Base-by-base conservation (phyloP, 2,797 vertebrate species). In the Carapus acus region DNA sequence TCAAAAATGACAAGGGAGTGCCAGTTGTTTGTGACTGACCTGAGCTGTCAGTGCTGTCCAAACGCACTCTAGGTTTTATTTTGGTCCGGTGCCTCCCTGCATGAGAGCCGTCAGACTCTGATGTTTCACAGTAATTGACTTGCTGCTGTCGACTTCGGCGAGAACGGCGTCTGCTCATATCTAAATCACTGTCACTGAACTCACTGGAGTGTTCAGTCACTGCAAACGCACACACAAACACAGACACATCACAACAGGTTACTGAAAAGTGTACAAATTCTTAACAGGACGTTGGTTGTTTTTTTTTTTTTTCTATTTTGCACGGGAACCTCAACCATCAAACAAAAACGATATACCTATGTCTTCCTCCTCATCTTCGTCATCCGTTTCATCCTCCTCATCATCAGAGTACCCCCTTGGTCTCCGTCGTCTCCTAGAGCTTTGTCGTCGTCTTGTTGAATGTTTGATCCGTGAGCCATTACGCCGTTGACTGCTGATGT, bases 61-160 rank as follows among this genome's bases (percentile, higher is more conserved):
- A 84, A 20, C 60, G 85, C 2, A 82, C 89, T 46, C 88, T 85
- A 22, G 88, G 87, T 71, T 92, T 91, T 22, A 84, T 76, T 67
- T 90, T 93, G 62, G 83, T 68, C 18, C 61, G 76, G 55, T 92
- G 91, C 65, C 69, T 71, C 7, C 81, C 89, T 0, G 87, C 87
- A 79, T 91, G 92, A 8, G 95, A 96, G 49, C 88, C 92, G 0
- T 97, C 95, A 0, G 93, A 94, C 75, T 96, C 95, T 0, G 96
- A 94, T 31, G 92, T 93, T 83, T 99, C 96, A 18, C 90, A 89
- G 67, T 99, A 99, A 82, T 99, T 98, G 43, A 99, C 95, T 80
- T 89, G 81, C 72, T 90, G 87, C 85, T 95, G 94, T 67, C 85
- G 91, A 69, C 96, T 97, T 64, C 96, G 86, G 53, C 94, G 90